Conservation (phyloP, 30 jellyfish, hydroid and myxozoan genomes). For the Hydractinia symbiolongicarpus region DNA sequence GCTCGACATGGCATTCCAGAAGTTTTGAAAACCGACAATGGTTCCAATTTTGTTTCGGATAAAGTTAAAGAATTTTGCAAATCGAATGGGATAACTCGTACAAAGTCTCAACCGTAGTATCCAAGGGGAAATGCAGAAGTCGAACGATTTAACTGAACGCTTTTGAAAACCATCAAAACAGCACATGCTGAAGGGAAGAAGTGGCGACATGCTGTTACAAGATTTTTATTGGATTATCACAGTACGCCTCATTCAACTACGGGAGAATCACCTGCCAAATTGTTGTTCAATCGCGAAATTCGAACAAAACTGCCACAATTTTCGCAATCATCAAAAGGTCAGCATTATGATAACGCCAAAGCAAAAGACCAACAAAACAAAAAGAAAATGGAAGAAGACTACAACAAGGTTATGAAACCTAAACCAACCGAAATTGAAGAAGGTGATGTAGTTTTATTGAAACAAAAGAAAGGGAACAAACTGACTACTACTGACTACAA, state of each 20-base stretch:
- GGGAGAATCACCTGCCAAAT: constrained; percentile 31
- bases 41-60: not conserved
- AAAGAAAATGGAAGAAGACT: constrained; percentile 16
- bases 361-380: constrained; percentile 9
- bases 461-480: not conserved
- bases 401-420: constrained; percentile 1
- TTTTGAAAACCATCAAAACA: not conserved
- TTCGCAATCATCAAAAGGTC: not conserved
- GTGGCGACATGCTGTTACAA: not conserved
- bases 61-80: not conserved
- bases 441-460: not conserved
- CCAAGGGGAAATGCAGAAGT: not conserved
- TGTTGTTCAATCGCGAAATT: not conserved
- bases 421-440: not conserved
- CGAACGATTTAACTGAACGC: not conserved
- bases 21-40: not conserved
- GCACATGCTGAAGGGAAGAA: not conserved
- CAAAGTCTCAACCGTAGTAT: not conserved
- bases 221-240: not conserved
- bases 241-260: constrained; percentile 29
- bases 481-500: not conserved
- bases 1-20: too few relatives aligned
- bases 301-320: constrained; percentile 11
- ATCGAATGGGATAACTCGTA: not conserved
- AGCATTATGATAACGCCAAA: not conserved